Base-by-base conservation (phyloP, 2,888 invertebrate genomes). In the Hemithea aestivaria region DNA sequence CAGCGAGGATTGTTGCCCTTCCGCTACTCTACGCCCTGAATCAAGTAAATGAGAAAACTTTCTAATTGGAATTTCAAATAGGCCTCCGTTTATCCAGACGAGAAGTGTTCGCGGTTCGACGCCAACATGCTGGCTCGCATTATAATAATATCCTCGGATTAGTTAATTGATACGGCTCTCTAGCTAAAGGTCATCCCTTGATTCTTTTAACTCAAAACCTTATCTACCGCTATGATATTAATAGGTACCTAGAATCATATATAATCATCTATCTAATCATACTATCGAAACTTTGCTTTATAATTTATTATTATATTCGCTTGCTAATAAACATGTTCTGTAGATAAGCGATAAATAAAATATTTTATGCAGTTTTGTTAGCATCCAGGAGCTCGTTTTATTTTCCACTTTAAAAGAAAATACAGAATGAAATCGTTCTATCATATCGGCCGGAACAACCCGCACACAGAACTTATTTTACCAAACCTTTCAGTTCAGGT, bases 1-100 rank as follows among this genome's bases (percentile, higher is more conserved):
- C 81, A 81, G 78, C 70, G 73, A 67, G 79, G 79, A 82, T 83
- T 82, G 83, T 81, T 79, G 81, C 83, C 82, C 80, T 77, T 79
- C 73, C 75, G 73, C 78, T 67, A 76, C 76, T 76, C 80, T 64
- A 70, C 82, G 73, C 79, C 75, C 80, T 78, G 80, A 82, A 81
- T 84, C 83, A 82, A 79, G 75, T 81, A 85, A 85, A 85, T 85
- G 84, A 84, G 84, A 84, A 85, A 85, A 85, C 82, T 85, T 85
- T 85, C 79, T 84, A 84, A 85, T 85, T 84, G 85, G 83, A 85
- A 84, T 77, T 85, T 85, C 82, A 84, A 84, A 84, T 80, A 81
- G 80, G 79, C 77, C 66, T 70, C 73, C 79, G 79, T 78, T 83
- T 82, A 79, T 79, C 74, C 73, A 70, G 75, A 78, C 67, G 75